phyloP scores from a whole-genome alignment of 2,113 vertebrate genomes.

The Egretta garzetta region DNA sequence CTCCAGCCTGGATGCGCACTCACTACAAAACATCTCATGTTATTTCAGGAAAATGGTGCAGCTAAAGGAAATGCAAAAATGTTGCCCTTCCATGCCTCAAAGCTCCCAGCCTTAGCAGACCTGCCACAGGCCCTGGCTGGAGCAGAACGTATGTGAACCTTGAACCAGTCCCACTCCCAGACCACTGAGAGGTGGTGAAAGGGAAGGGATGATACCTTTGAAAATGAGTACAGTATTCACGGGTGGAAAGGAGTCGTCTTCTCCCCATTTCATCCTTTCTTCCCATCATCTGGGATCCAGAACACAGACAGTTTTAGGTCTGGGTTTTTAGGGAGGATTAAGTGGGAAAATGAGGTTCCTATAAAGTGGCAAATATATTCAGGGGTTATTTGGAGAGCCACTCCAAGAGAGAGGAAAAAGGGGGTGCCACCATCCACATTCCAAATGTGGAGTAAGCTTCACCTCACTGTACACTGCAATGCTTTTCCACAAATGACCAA shows the following conservation, averaged over 20 bases:
- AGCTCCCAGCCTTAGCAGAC: not conserved
- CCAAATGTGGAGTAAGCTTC: not conserved
- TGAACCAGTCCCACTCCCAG: not conserved
- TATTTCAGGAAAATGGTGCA: not conserved
- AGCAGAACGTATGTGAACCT: rapidly evolving
- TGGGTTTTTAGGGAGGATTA: not conserved
- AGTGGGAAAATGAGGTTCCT: not conserved
- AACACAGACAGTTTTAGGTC: not conserved
- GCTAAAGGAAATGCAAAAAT: not conserved
- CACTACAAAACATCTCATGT: not conserved
- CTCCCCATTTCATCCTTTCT: not conserved
- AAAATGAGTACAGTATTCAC: not conserved
- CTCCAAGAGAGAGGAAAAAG: not conserved
- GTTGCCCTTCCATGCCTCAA: not conserved
- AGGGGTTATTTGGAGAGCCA: not conserved
- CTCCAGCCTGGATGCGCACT: not conserved
- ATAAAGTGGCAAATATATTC: not conserved
- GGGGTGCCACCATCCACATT: not conserved
- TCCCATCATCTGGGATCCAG: not conserved
- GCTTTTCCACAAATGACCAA: not conserved
- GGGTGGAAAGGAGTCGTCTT: not conserved
- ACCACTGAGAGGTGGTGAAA: not conserved
- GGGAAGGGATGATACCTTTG: not conserved
- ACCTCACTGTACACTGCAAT: not conserved
- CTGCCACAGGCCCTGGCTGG: not conserved